Evolutionary conservation across 2,888 invertebrate species (phyloP).

Genomic region (Watsonalla binaria): DNA sequence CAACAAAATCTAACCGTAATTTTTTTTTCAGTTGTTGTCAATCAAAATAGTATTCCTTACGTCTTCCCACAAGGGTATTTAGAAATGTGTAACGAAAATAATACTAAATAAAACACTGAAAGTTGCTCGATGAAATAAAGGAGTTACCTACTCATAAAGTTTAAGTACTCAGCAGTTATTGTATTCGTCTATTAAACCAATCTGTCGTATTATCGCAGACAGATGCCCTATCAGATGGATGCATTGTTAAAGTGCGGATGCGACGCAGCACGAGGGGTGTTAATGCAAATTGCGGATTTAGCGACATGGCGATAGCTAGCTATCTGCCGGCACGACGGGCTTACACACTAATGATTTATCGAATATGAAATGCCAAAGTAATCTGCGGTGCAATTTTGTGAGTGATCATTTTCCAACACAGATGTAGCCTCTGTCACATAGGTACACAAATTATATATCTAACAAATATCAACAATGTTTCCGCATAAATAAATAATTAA

Average conservation of each 20-base stretch:
- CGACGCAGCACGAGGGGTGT: slow-evolving; percentile 33
- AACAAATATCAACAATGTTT: slow-evolving; percentile 72
- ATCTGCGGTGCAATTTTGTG: not conserved
- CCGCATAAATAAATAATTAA: slow-evolving; percentile 76
- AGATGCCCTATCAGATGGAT: slow-evolving; percentile 15
- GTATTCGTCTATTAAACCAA: not conserved
- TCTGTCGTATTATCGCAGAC: slow-evolving; percentile 3
- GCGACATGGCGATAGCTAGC: slow-evolving; percentile 52
- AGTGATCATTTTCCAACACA: not conserved
- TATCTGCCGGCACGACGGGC: slow-evolving; percentile 44
- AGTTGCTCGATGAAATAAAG: no score
- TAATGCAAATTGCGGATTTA: slow-evolving; percentile 66
- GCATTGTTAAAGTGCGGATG: slow-evolving; percentile 18
- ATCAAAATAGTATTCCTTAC: no score
- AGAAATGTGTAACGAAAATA: no score
- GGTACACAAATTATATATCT: slow-evolving; percentile 41
- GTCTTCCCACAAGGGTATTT: no score
- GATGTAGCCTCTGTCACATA: slow-evolving; percentile 24
- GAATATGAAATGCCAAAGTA: not conserved
- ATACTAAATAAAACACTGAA: no score
- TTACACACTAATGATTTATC: slow-evolving; percentile 46
- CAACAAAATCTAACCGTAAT: no score
- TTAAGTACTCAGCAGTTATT: not conserved
- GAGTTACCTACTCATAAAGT: not conserved
- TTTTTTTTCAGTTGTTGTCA: no score